Conservation (phyloP, 2,888 invertebrate species). For the Lochmaea capreae region DNA sequence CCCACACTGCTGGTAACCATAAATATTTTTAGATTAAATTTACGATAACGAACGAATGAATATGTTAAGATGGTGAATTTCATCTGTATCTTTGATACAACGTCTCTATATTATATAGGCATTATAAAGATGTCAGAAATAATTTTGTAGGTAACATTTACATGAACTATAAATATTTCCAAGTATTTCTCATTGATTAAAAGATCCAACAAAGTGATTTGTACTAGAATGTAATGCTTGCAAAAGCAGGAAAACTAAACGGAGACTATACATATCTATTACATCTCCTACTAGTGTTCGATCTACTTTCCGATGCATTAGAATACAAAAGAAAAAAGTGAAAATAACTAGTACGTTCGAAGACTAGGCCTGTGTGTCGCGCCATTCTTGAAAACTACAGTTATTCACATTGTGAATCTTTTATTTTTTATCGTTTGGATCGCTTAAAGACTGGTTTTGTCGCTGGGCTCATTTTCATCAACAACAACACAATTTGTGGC, state of each 20-base stretch:
- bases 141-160: no score
- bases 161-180: no score
- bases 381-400: conserved; percentile 37
- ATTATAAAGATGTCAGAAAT: no score
- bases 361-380: conserved; percentile 34
- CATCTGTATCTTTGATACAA: no score
- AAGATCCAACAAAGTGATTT: neutral
- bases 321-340: conserved; percentile 31
- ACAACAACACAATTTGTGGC: conserved; percentile 32
- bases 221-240: neutral
- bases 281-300: neutral
- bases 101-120: no score
- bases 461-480: conserved; percentile 21
- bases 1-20: neutral
- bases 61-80: neutral
- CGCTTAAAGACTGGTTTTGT: conserved; percentile 39
- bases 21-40: neutral
- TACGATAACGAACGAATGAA: neutral
- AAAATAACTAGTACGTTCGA: conserved; percentile 21
- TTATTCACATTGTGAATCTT: conserved; percentile 33
- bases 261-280: neutral
- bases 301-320: conserved; percentile 12
- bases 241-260: neutral
- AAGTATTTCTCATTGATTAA: no score
- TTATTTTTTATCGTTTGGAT: conserved; percentile 32